Evolutionary conservation across 2,888 invertebrate species (phyloP), one percentile per base, ranked within the genome.

Genomic region (Tromatobia lineatoria): DNA sequence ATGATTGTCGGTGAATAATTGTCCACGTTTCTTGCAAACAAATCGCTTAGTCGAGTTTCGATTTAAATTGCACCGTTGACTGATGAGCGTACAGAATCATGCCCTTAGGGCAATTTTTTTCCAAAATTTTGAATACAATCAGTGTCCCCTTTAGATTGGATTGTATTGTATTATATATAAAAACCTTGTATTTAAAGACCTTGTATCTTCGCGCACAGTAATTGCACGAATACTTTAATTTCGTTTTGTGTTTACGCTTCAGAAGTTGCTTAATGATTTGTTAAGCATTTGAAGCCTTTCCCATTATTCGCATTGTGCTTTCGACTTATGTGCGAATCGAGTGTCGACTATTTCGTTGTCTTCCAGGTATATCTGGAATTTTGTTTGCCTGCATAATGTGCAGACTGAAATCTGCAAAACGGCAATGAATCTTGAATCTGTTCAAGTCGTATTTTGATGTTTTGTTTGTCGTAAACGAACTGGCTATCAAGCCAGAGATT

Each of bases 41-140:
- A 45, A 94, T 91, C n/a, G 89, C 88, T 67, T 93, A 94, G 76
- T 93, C 94, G 83, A 87, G 93, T 73, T 93, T 92, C 0, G 93
- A 93, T 66, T 94, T 93, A 80, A 90, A 93, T 54, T 94, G 94
- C 90, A 91, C 91, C 85, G 91, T 92, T 66, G 92, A 93, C 38
- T 92, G 92, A 23, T 93, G 93, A 1, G 91, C 90, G 70, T 92
- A 92, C 1, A 92, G 85, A 0, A 92, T 89, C 54, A 92, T 92
- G 52, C 91, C 91, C 74, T 92, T 93, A 1, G 91, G 87, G 71
- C 92, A 93, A 1, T 90, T 91, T 20, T 91, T 93, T 1, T 91
- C 92, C 70, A 93, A 93, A 0, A 93, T 91, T 67, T 93, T 91
- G 77, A 92, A 93, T 0, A 91, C 90, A 0, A 90, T 90, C 4